Base-by-base conservation (phyloP, 2,888 invertebrate genomes). In the Mystacides longicornis region DNA sequence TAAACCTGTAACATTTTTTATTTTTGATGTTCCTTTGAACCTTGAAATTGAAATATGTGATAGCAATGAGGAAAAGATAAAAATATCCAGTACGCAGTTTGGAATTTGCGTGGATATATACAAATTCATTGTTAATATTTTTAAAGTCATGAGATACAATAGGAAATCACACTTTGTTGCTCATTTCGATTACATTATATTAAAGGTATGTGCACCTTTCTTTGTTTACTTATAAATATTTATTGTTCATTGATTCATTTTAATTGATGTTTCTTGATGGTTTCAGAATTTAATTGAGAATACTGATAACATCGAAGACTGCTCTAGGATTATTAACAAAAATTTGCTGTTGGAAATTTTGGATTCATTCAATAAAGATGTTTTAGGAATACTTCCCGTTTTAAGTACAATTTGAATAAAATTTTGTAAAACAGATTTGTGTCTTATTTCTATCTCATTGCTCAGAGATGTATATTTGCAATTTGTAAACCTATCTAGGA, bases 111-210 rank as follows among this genome's bases (percentile, higher is more conserved):
- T 43, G 33, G 27, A 48, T 5, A 31, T 55, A 1, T 55, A 51
- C 23, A 46, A n/a, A 23, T 37, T 47, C 11, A 16, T 55, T 1
- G 22, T 55, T n/a, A 33, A 48, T 42, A 51, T 48, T 33, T 37
- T 55, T 4, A 51, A 3, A 37, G 37, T 50, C 45, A 11, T 21
- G 33, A 19, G 21, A 47, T 46, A 7, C 45, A 16, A 14, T 47
- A 3, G 14, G 19, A 20, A 0, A 42, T 21, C 16, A 11, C 50
- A 46, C 23, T 23, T 9, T 11, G 33, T 55, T n/a, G 51, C 55
- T 1, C 51, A 55, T 48, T 55, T 55, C 27, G 51, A 55, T 48
- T 55, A 51, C 37, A 48, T 55, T 37, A 51, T 55, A 33, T 48
- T 55, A 18, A 46, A 55, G 51, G 55, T 55, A 51, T 14, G n/a